Conservation (phyloP, 2,797 vertebrate genomes). For the Phataginus tricuspis region DNA sequence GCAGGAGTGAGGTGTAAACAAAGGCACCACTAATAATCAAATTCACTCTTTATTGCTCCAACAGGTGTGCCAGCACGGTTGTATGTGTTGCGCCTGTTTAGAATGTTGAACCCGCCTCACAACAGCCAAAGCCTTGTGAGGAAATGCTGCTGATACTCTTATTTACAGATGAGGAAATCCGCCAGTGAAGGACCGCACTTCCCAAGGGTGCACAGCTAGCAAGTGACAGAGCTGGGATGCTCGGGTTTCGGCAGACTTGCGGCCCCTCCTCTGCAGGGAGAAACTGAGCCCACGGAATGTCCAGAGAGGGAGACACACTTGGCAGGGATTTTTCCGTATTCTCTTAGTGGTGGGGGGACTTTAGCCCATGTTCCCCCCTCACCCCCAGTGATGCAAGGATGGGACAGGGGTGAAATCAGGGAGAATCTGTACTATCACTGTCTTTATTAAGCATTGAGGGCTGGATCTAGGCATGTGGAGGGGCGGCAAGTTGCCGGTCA, state of each 20-base stretch:
- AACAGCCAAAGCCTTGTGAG: no score
- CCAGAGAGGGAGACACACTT: background rate
- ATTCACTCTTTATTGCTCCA: background rate
- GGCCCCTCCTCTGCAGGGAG: background rate
- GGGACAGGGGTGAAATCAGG: background rate
- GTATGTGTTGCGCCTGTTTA: rapidly evolving
- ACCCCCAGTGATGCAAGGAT: background rate
- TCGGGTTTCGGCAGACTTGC: background rate
- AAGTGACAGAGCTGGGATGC: background rate
- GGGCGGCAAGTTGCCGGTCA: background rate
- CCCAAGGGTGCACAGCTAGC: background rate
- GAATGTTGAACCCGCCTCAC: background rate
- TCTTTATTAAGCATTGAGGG: conserved; percentile 6
- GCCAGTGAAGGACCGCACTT: background rate
- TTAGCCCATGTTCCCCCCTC: background rate
- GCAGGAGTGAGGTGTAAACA: background rate
- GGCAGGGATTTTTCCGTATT: background rate
- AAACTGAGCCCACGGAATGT: background rate
- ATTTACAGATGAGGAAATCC: background rate
- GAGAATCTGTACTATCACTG: background rate
- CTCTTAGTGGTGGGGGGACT: background rate
- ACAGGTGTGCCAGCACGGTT: background rate
- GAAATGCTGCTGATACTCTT: background rate
- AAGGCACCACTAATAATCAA: background rate
- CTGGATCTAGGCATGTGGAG: background rate